These are phyloP conservation scores for Dermolepida albohirtum DNA, from an alignment of 2,888 invertebrate genomes.

Conservation along the genomic window DNA sequence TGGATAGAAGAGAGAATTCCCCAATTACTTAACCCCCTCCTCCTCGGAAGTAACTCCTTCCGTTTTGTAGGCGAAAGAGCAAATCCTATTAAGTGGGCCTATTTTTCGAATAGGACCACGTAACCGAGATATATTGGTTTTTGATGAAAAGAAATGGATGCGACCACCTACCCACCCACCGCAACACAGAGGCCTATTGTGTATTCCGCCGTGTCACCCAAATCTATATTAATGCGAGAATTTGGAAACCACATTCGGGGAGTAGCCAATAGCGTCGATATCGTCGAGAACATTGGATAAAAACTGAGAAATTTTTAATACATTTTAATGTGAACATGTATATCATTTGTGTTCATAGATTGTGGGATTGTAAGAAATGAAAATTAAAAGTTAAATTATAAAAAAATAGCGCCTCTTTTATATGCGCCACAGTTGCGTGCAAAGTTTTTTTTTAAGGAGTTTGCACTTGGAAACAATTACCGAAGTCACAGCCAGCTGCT, in stretches of 20 bases:
- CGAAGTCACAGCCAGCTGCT: too few species aligned
- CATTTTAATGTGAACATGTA: too few species aligned
- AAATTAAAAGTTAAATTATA: too few species aligned
- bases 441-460: too few species aligned
- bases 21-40: slow-evolving; percentile 20
- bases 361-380: too few species aligned
- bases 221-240: slow-evolving; percentile 35
- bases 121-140: slow-evolving; percentile 31
- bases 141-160: slow-evolving; percentile 33
- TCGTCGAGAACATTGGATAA: too few species aligned
- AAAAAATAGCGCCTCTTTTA: too few species aligned
- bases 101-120: slow-evolving; percentile 31
- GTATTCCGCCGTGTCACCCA: slow-evolving; percentile 27
- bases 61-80: slow-evolving; percentile 10
- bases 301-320: too few species aligned
- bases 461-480: too few species aligned
- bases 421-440: too few species aligned
- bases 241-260: slow-evolving; percentile 27
- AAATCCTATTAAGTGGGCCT: slow-evolving; percentile 29
- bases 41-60: slow-evolving; percentile 15
- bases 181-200: slow-evolving; percentile 17
- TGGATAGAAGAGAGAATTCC: background rate
- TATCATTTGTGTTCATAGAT: too few species aligned
- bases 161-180: background rate
- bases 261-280: background rate